A percentile compares a stretch with the other conserved stretches of the same genome.
These are phyloP conservation scores for Colistium nudipinnis DNA, from an alignment of 2,113 vertebrate genomes.

Conservation along the genomic window DNA sequence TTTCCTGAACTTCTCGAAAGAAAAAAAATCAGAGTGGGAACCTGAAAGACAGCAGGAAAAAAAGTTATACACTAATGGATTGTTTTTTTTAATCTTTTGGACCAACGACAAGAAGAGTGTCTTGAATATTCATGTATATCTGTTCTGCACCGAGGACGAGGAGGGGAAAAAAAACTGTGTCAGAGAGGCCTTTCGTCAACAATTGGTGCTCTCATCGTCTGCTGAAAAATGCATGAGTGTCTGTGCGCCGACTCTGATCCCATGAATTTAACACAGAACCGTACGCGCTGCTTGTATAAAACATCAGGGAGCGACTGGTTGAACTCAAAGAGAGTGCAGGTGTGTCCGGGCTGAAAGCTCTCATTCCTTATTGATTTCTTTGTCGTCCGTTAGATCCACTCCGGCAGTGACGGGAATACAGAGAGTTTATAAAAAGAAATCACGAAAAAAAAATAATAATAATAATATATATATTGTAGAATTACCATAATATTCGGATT, in stretches of 20 bases:
- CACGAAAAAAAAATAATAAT: too few species aligned
- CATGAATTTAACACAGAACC: constrained; percentile 46
- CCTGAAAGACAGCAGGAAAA: too few species aligned
- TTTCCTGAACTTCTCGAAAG: too few species aligned
- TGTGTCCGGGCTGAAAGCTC: constrained; percentile 32
- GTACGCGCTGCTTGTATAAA: constrained; percentile 11
- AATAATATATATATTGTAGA: too few species aligned
- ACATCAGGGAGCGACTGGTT: constrained; percentile 14
- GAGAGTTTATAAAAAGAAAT: too few species aligned
- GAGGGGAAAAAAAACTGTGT: constrained; percentile 50
- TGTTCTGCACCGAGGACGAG: constrained; percentile 42
- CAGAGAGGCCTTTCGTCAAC: constrained; percentile 60
- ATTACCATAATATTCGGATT: too few species aligned
- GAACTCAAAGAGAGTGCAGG: background rate
- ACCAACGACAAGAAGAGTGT: constrained; percentile 5
- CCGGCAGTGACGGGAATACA: background rate
- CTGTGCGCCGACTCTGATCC: constrained; percentile 40
- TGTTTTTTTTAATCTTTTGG: too few species aligned
- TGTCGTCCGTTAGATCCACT: constrained; percentile 13
- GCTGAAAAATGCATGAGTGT: constrained; percentile 62
- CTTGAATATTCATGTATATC: constrained; percentile 58
- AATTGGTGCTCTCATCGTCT: constrained; percentile 54
- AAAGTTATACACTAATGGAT: too few species aligned
- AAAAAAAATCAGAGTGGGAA: too few species aligned
- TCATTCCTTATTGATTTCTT: constrained; percentile 32